Base-by-base conservation (phyloP, 1,140 invertebrate species). In the Brachionus plicatilis region DNA sequence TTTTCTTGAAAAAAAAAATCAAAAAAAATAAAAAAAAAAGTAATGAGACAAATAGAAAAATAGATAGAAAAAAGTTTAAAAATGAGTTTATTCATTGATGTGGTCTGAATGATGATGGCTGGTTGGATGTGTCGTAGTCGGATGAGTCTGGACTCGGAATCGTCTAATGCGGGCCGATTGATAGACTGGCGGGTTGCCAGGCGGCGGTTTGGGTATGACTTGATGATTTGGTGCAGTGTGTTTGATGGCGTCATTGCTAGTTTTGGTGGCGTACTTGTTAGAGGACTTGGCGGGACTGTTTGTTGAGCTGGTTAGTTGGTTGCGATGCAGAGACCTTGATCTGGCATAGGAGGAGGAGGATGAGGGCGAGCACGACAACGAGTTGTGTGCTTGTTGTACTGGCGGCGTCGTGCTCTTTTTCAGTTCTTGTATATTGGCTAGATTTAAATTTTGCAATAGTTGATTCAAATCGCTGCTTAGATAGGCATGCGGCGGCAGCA, bases 121-220 rank as follows among this genome's bases (percentile, higher is more conserved):
- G 14, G 14, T 17, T 33, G 17, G n/a, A 41, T 72, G 68, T 43
- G 68, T 27, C 14, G 33, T 7, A 1, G 29, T 72, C 9, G 29
- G 68, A 41, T 41, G 33, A 4, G 68, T 43, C 43, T 72, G 68
- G 8, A 72, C 72, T 29, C 72, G 24, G 50, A 76, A 76, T 50
- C 72, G 41, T 24, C 72, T 12, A 24, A 76, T 76, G 7, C 72
- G 33, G 1, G 70, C 43, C 27, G 72, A 76, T 50, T 76, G 72
- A 76, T 76, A 76, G 1, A 27, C 43, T 20, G 53, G 79, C 43
- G 79, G 79, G 12, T 60, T 60, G 20, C 79, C 79, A 6, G 79
- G 79, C 24, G 79, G 79, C 1, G 79, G 79, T 29, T 82, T 82
- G 7, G 79, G 79, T 65, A 82, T 33, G 29, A 82, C 79, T 4